These are phyloP conservation scores for Phrynosoma platyrhinos DNA, from an alignment of 2,113 vertebrate species.

Conservation along the genomic window DNA sequence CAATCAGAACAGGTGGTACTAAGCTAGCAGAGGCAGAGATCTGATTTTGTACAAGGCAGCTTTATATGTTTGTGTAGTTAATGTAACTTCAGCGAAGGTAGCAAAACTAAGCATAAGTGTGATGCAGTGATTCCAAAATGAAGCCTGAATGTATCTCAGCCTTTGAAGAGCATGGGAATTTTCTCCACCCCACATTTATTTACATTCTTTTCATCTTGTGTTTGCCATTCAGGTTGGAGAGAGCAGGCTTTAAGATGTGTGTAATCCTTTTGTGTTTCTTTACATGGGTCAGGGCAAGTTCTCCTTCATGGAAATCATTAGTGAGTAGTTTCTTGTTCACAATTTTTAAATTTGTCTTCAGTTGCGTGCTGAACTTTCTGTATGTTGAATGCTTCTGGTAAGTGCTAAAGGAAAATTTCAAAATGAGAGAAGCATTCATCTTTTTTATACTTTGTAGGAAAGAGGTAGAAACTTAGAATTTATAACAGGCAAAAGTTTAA, in stretches of 20 bases:
- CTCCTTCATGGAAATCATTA: not conserved
- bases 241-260: not conserved
- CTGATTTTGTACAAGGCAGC: too few species aligned
- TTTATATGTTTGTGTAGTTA: not conserved
- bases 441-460: not conserved
- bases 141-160: not conserved
- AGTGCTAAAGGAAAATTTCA: not conserved
- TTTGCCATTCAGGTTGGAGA: not conserved
- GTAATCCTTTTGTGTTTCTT: not conserved
- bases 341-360: not conserved
- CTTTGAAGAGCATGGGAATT: not conserved
- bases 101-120: not conserved
- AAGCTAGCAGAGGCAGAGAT: not conserved
- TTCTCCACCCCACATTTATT: not conserved
- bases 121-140: not conserved
- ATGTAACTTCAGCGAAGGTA: not conserved
- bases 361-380: not conserved
- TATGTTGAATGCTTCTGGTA: not conserved
- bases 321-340: not conserved
- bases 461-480: not conserved
- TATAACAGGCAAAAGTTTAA: slow-evolving; percentile 6
- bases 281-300: not conserved
- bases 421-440: not conserved
- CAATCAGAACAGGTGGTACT: too few species aligned
- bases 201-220: too few species aligned